A percentile compares a stretch with the other conserved stretches of the same genome.
These are phyloP conservation scores for Cyprinus carpio DNA, from an alignment of 2,113 vertebrate species.

Conservation along the genomic window DNA sequence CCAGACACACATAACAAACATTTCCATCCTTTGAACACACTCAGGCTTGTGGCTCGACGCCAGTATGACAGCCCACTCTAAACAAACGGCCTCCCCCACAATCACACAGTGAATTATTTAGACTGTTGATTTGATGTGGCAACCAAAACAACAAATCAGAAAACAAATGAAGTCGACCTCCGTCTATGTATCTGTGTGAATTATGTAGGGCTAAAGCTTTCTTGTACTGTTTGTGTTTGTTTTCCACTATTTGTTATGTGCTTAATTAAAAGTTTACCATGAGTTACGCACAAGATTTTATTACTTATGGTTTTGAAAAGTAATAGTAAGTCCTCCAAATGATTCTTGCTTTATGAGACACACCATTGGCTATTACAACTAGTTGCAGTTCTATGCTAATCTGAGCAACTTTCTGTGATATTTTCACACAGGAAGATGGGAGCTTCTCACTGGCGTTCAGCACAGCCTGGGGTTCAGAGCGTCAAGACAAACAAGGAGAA, in stretches of 20 bases:
- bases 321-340: too few species aligned
- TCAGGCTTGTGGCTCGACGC: not conserved
- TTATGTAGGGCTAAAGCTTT: conserved; percentile 29
- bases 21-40: conserved; percentile 29
- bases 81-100: conserved; percentile 29
- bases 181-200: conserved; percentile 9
- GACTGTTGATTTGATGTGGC: conserved; percentile 37
- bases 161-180: conserved; percentile 38
- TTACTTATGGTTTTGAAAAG: not conserved
- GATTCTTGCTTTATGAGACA: too few species aligned
- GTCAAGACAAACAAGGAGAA: conserved; percentile 71
- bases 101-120: conserved; percentile 25
- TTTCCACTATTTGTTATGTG: not conserved
- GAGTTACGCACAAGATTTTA: not conserved
- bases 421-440: conserved; percentile 71
- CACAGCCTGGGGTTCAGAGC: conserved; percentile 62
- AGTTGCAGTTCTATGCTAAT: not conserved
- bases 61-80: conserved; percentile 13
- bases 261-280: conserved; percentile 19
- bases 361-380: not conserved
- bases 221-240: conserved; percentile 19
- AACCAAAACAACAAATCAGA: conserved; percentile 42
- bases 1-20: conserved; percentile 2
- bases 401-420: not conserved
- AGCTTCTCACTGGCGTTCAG: conserved; percentile 81